A percentile compares a stretch with the other conserved stretches of the same genome.
These are phyloP conservation scores for Schizopygopsis malacanthus DNA, from an alignment of 2,797 vertebrate species.

Conservation along the genomic window DNA sequence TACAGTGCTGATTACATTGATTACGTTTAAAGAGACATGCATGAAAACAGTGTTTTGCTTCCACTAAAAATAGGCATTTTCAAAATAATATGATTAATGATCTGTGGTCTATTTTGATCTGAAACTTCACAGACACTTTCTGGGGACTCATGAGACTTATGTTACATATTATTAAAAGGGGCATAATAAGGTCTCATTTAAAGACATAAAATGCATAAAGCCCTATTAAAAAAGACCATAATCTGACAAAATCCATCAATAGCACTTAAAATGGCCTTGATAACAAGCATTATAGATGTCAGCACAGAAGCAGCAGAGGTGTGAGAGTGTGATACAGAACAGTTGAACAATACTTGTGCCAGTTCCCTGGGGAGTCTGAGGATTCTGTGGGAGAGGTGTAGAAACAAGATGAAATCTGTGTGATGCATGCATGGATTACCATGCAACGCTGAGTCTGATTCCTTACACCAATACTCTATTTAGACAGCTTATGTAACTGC, in stretches of 20 bases:
- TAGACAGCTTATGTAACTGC: conserved; percentile 50
- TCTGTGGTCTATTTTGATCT: not conserved
- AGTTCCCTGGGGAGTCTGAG: conserved; percentile 11
- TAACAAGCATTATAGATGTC: conserved; percentile 12
- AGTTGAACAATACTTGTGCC: conserved; percentile 21
- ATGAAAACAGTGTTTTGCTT: not conserved
- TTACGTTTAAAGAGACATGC: not conserved
- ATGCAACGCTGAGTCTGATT: conserved; percentile 21
- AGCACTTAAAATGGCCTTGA: conserved; percentile 21
- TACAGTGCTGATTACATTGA: too few relatives aligned
- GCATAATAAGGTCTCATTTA: not conserved
- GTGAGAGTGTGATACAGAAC: conserved; percentile 15
- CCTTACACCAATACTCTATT: conserved; percentile 10
- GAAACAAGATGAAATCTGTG: conserved; percentile 40
- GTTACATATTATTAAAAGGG: not conserved
- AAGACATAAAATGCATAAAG: not conserved
- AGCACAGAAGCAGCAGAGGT: conserved; percentile 12
- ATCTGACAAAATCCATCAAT: not conserved
- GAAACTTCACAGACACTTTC: not conserved
- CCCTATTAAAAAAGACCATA: not conserved
- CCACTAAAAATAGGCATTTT: not conserved
- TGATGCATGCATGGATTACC: conserved; percentile 35
- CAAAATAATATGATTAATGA: not conserved
- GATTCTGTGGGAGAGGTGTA: conserved; percentile 24
- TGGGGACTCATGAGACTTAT: not conserved